A percentile compares a stretch with the other conserved stretches of the same genome.
Conservation (phyloP, 2,113 vertebrate genomes). For the Chrysemys picta region DNA sequence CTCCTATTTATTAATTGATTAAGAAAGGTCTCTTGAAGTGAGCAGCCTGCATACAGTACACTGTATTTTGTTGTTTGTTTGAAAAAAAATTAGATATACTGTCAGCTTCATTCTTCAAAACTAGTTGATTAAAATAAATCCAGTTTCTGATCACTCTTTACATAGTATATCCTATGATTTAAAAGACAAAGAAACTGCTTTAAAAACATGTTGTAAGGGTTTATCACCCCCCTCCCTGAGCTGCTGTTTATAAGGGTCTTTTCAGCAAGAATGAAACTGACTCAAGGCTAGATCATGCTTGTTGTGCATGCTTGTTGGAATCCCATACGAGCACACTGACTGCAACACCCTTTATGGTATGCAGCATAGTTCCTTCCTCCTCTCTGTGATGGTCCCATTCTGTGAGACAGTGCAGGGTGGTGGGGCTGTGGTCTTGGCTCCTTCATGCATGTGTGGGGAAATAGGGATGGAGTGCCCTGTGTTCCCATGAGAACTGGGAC, state of each 20-base stretch:
- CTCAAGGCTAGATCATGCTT: neutral
- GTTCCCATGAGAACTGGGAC: too few relatives aligned
- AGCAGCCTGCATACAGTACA: constrained; percentile 18
- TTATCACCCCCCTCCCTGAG: neutral
- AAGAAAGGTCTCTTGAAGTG: constrained; percentile 55
- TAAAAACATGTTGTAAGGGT: neutral
- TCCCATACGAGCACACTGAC: fast-evolving
- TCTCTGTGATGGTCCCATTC: neutral
- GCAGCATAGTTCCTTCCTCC: neutral
- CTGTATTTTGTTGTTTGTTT: constrained; percentile 47
- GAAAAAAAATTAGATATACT: constrained; percentile 16
- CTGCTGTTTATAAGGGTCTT: neutral
- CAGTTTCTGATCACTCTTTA: neutral
- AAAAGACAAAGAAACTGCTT: neutral
- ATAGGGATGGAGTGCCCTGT: neutral
- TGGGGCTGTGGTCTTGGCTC: neutral
- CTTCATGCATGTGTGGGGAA: neutral
- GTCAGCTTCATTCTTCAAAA: constrained; percentile 48
- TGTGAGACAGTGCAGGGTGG: neutral
- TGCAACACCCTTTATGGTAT: neutral
- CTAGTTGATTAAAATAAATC: neutral
- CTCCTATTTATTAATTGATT: constrained; percentile 59
- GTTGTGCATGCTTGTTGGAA: fast-evolving
- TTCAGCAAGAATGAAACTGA: neutral
- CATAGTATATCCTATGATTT: neutral